Conservation (phyloP, 2,113 vertebrate species). For the Odontesthes bonariensis region DNA sequence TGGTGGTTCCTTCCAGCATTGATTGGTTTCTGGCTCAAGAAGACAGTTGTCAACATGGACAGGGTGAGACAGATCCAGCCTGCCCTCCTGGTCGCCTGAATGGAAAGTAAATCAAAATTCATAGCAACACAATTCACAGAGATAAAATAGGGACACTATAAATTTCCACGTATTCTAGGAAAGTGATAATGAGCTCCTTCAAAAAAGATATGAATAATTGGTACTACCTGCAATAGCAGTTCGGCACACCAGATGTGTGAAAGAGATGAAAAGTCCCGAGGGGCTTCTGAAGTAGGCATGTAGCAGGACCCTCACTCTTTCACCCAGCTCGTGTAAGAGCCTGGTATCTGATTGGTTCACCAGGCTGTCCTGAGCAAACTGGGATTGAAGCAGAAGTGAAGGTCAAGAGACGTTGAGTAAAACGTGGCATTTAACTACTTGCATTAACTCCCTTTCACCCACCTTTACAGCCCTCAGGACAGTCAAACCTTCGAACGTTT, state of each 20-base stretch:
- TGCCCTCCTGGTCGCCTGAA: constrained; percentile 90
- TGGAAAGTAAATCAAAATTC: neutral
- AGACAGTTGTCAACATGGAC: constrained; percentile 97
- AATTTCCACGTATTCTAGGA: neutral
- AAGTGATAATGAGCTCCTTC: neutral
- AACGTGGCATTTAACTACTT: neutral
- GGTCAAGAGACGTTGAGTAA: neutral
- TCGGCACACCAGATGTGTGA: constrained; percentile 95
- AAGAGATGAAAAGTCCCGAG: constrained; percentile 88
- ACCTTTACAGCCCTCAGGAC: constrained; percentile 91
- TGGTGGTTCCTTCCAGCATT: constrained; percentile 94
- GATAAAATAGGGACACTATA: neutral
- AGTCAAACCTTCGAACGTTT: constrained; percentile 93
- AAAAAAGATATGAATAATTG: neutral
- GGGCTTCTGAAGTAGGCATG: constrained; percentile 93
- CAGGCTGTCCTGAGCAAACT: constrained; percentile 88
- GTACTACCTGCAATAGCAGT: constrained; percentile 88
- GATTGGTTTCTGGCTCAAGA: constrained; percentile 91
- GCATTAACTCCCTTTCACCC: constrained; percentile 1
- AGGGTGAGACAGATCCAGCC: constrained; percentile 93
- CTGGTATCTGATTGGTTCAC: constrained; percentile 86
- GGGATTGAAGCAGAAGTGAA: constrained; percentile 15
- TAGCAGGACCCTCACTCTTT: constrained; percentile 85
- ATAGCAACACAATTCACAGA: neutral
- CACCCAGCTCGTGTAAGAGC: constrained; percentile 90